phyloP scores from a whole-genome alignment of 2,113 vertebrate species.

The Oncorhynchus clarkii region DNA sequence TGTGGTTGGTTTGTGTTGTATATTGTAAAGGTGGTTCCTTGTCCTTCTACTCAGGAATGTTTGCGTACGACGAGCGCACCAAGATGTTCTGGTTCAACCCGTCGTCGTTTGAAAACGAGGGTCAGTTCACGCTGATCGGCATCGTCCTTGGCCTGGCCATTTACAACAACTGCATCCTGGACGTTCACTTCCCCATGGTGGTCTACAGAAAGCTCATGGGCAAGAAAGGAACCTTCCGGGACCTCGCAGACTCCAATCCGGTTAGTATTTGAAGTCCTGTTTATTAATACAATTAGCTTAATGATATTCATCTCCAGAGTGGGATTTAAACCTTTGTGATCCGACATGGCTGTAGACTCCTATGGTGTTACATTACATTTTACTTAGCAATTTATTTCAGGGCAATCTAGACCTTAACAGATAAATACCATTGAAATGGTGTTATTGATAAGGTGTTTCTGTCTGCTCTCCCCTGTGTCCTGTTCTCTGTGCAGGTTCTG shows the following conservation, averaged over 20 bases:
- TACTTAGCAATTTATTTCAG: too few relatives aligned
- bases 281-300: too few relatives aligned
- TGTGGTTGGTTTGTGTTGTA: too few relatives aligned
- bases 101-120: constrained; percentile 96
- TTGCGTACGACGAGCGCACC: constrained; percentile 95
- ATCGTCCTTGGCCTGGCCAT: constrained; percentile 96
- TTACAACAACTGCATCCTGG: constrained; percentile 99
- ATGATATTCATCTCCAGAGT: neutral
- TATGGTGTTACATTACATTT: too few relatives aligned
- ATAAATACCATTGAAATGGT: too few relatives aligned
- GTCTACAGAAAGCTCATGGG: constrained; percentile 99
- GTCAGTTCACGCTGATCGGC: constrained; percentile 98
- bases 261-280: constrained; percentile 69
- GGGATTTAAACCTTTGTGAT: too few relatives aligned
- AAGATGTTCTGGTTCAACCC: constrained; percentile 98
- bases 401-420: too few relatives aligned
- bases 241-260: constrained; percentile 94
- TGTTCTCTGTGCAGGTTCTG: constrained; percentile 77
- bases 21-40: too few relatives aligned
- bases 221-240: constrained; percentile 97
- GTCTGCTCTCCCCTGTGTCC: neutral
- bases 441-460: neutral
- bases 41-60: constrained; percentile 83
- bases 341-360: too few relatives aligned
- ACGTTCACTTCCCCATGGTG: constrained; percentile 99